A percentile compares a stretch with the other conserved stretches of the same genome.
Evolutionary conservation across 2,113 vertebrate species (phyloP).

Genomic region (Heteronetta atricapilla): DNA sequence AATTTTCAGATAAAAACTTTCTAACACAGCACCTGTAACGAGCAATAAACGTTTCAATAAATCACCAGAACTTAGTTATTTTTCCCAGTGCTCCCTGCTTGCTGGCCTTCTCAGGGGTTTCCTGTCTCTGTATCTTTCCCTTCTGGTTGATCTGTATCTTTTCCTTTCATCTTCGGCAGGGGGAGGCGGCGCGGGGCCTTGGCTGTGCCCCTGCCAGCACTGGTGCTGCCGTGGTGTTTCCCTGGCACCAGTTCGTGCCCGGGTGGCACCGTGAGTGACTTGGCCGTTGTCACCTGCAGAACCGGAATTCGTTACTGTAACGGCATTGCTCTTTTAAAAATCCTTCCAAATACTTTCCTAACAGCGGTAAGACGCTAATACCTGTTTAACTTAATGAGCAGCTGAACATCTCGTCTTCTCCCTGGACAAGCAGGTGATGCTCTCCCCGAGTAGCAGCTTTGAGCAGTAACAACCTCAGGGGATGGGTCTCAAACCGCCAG

Average conservation of each 20-base stretch:
- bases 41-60: neutral
- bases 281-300: rapidly evolving
- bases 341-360: neutral
- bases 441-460: neutral
- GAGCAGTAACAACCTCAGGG: rapidly evolving
- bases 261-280: neutral
- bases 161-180: neutral
- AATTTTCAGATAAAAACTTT: neutral
- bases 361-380: neutral
- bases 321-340: neutral
- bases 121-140: neutral
- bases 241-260: too few species aligned
- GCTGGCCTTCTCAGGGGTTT: neutral
- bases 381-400: neutral
- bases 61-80: neutral
- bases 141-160: neutral
- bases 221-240: too few species aligned
- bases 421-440: neutral
- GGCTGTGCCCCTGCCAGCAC: too few species aligned
- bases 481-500: rapidly evolving
- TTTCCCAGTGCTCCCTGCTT: neutral
- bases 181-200: too few species aligned
- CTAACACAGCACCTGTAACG: neutral
- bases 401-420: neutral
- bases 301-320: neutral